Conservation (phyloP, 2,113 vertebrate species). For the Solea senegalensis region DNA sequence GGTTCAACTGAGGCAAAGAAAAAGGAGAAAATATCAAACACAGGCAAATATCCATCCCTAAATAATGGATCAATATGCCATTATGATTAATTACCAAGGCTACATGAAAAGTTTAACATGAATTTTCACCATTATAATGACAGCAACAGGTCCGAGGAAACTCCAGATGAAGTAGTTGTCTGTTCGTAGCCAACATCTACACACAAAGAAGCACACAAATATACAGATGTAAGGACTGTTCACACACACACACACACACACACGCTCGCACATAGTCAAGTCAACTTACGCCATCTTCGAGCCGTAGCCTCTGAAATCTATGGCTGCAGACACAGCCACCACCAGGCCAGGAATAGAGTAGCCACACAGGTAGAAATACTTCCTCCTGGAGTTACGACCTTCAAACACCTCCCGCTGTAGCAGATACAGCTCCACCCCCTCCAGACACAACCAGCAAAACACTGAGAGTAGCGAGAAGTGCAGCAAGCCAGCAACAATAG, state of each 20-base stretch:
- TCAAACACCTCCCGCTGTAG: constrained; percentile 92
- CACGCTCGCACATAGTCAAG: constrained; percentile 4
- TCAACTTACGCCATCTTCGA: constrained; percentile 87
- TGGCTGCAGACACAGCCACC: constrained; percentile 90
- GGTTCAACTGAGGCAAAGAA: constrained; percentile 83
- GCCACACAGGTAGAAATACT: constrained; percentile 91
- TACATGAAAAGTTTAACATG: background rate
- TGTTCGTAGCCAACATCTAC: constrained; percentile 91
- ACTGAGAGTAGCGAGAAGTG: constrained; percentile 92
- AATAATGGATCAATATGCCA: background rate
- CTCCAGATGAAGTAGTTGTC: constrained; percentile 96
- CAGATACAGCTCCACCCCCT: constrained; percentile 90
- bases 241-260: constrained; percentile 10
- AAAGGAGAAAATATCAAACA: background rate
- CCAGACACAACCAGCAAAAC: constrained; percentile 94
- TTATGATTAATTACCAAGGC: background rate
- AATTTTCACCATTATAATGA: constrained; percentile 88
- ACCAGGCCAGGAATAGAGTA: constrained; percentile 91
- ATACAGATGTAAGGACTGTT: background rate
- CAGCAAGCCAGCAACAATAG: constrained; percentile 89
- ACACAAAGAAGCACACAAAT: constrained; percentile 8
- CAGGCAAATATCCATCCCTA: background rate
- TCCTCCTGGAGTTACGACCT: constrained; percentile 88
- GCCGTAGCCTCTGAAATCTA: constrained; percentile 93
- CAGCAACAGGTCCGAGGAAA: constrained; percentile 90